Evolutionary conservation across 2,888 invertebrate species (phyloP), one percentile per base, ranked within the genome.

Genomic region (Drosophila mettleri): DNA sequence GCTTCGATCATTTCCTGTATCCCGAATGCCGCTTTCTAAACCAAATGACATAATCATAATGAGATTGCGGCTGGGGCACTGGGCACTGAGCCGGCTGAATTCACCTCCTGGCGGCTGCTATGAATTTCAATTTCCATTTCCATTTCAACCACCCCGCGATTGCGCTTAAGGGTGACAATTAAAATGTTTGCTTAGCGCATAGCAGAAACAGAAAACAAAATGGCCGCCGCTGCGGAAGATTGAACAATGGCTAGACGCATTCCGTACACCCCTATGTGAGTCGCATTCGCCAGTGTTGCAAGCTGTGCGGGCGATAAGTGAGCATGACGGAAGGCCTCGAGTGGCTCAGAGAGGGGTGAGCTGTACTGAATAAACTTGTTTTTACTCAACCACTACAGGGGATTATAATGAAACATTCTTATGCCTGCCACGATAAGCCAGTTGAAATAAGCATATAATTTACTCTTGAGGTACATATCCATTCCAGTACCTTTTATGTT

Each of bases 41-140:
- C 46, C 68, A 86, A 85, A 88, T 85, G 89, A 85, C 84, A 85
- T 85, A 85, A 85, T 85, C 84, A 85, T 84, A 87, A 68, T 80
- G 72, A 66, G 61, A 54, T 55, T 53, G 41, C 9, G 33, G 29
- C 18, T 18, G 20, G 10, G 52, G 8, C 41, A 22, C n/a, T 41
- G 10, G 52, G 8, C 41, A 22, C n/a, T 41, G 39, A 8, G 24
- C 16, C 27, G 54, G 45, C 7, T 43, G 16, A 53, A 9, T 39
- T 38, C 39, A 36, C 18, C 33, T 41, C 27, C 51, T 20, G 43
- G 22, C 41, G 51, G 33, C 45, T 48, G 58, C 48, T 52, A 84
- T 85, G 89, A 85, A 88, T 85, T 88, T 88, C 82, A 84, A 88
- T 83, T 87, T 46, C 31, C 14, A 48, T 29, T 29, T 3, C 7